phyloP scores from a whole-genome alignment of 2,888 invertebrate species.

The Hylaea fasciaria region DNA sequence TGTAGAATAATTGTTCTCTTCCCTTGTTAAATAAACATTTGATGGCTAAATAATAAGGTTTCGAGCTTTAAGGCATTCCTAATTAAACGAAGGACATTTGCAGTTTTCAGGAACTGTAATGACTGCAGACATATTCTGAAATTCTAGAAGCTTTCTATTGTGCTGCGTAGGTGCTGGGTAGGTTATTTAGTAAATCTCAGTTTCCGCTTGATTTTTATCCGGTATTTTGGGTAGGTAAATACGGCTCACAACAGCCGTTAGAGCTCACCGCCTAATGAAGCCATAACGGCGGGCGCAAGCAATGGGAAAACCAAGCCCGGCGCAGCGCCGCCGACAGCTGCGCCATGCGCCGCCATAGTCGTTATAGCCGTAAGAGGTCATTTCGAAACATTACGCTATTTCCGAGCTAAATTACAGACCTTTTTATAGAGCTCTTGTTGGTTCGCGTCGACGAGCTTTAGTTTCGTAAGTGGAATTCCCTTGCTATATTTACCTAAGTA shows the following conservation, averaged over 20 bases:
- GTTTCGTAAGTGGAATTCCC: conserved; percentile 15
- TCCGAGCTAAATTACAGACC: conserved; percentile 50
- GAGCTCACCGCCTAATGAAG: conserved; percentile 69
- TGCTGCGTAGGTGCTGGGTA: conserved; percentile 20
- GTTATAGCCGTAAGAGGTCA: conserved; percentile 61
- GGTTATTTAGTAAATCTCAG: conserved; percentile 4
- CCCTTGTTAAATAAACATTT: conserved; percentile 29
- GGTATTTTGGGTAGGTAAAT: conserved; percentile 1
- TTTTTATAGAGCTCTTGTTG: conserved; percentile 40
- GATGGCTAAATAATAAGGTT: conserved; percentile 38
- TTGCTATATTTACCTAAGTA: conserved; percentile 7
- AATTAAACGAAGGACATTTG: conserved; percentile 56
- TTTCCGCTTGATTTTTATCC: neutral
- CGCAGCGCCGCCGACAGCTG: conserved; percentile 63
- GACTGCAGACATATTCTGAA: conserved; percentile 51
- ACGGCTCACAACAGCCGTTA: conserved; percentile 14
- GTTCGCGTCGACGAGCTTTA: conserved; percentile 27
- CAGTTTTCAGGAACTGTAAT: conserved; percentile 54
- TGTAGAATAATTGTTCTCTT: conserved; percentile 33
- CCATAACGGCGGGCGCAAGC: conserved; percentile 66
- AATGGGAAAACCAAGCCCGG: conserved; percentile 68
- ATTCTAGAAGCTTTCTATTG: conserved; percentile 55
- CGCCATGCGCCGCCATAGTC: conserved; percentile 60
- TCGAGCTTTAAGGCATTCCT: conserved; percentile 51
- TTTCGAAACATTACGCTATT: conserved; percentile 56